A percentile compares a stretch with the other conserved stretches of the same genome.
Conservation (phyloP, 2,888 invertebrate species). For the Dysmachus trigonus region DNA sequence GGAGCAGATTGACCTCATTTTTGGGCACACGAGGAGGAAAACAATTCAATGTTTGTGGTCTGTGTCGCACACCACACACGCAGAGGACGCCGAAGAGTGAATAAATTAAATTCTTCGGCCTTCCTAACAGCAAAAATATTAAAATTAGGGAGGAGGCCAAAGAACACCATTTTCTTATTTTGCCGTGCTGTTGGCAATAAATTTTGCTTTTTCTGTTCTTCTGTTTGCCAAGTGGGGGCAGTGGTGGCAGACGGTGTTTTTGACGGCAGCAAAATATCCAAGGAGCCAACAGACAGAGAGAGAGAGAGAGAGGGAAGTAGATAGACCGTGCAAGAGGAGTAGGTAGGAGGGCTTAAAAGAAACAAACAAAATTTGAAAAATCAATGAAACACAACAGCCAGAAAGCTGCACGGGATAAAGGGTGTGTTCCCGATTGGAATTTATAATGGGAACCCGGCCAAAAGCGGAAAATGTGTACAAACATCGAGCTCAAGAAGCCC, state of each 20-base stretch:
- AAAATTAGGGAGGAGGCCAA: not conserved
- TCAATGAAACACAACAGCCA: not conserved
- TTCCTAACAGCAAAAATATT: not conserved
- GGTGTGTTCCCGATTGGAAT: not conserved
- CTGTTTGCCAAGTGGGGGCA: not conserved
- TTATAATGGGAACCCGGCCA: not conserved
- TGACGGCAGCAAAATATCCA: not conserved
- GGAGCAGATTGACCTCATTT: constrained; percentile 19
- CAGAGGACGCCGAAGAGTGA: not conserved
- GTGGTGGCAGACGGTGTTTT: not conserved
- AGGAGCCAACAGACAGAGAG: not conserved
- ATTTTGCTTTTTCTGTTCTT: not conserved
- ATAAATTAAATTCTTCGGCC: constrained; percentile 6
- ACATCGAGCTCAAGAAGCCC: not conserved
- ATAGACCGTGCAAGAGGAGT: no score
- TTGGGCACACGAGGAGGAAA: not conserved
- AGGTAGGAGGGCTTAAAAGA: not conserved
- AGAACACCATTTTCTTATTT: not conserved
- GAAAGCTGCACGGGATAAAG: not conserved
- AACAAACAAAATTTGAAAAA: not conserved
- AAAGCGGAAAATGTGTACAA: not conserved
- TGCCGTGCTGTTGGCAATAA: not conserved
- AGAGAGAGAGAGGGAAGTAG: no score
- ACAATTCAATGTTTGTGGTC: not conserved
- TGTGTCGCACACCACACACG: not conserved